Evolutionary conservation across 2,797 vertebrate species (phyloP), one percentile per base, ranked within the genome.

Genomic region (Rallus crepitans): DNA sequence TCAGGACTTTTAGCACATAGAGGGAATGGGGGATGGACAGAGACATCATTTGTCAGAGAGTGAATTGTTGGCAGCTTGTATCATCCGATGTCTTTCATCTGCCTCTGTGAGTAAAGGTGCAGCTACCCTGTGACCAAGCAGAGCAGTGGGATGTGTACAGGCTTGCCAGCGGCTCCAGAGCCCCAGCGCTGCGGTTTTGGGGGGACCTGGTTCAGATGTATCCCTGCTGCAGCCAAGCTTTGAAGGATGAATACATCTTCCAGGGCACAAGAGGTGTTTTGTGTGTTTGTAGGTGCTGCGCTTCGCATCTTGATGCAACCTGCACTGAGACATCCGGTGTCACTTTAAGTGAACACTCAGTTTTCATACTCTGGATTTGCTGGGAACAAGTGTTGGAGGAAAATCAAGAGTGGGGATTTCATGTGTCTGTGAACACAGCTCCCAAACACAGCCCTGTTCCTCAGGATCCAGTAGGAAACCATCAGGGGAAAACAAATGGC

Each of bases 21-120:
- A 68, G 59, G 80, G 71, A 56, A 28, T 7, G 19, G 14, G 8
- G 42, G 42, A 18, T 16, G 45, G 30, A 17, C 30, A 70, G 80
- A 50, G 84, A 37, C 57, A 86, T 79, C 63, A 7, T 82, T 89
- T 79, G 78, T 80, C 89, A 71, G 68, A 4, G 31, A 20, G 89
- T 39, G 53, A 76, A 66, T 45, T 83, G 73, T 53, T 87, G 92
- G 89, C 94, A 83, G 78, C 48, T 52, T 2, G 25, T 59, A 15
- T 63, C 89, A 77, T 8, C 78, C n/a, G 69, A 6, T 53, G 78
- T 42, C 72, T 82, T 75, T 79, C 85, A 40, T 50, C 80, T 79
- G 63, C 57, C 69, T 39, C 50, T 37, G 81, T 6, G 78, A 76
- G 71, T 39, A 57, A 52, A 57, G 68, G 25, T 5, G 11, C 72